A percentile compares a stretch with the other conserved stretches of the same genome.
Conservation (phyloP, 2,797 vertebrate genomes). For the Protonibea diacanthus region DNA sequence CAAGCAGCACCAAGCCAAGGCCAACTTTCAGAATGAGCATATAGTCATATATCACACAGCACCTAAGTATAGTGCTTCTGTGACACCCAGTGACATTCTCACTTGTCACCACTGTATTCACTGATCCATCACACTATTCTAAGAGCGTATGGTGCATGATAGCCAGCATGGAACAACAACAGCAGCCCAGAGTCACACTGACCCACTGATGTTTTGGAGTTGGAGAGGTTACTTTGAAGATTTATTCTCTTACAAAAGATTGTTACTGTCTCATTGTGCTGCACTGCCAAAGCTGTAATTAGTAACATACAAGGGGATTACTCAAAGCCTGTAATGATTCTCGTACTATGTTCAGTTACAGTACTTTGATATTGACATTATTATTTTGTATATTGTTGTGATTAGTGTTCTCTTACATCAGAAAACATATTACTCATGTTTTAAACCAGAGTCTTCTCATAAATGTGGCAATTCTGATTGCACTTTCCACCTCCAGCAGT, state of each 20-base stretch:
- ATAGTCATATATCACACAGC: conserved; percentile 31
- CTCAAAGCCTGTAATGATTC: background rate
- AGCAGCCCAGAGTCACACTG: conserved; percentile 38
- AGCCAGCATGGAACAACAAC: conserved; percentile 23
- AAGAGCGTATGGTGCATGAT: conserved; percentile 38
- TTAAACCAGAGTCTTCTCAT: background rate
- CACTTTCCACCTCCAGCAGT: background rate
- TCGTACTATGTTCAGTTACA: background rate
- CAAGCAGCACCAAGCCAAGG: background rate
- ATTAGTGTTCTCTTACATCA: background rate
- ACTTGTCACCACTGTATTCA: conserved; percentile 60
- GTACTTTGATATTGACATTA: background rate
- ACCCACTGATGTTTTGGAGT: conserved; percentile 36
- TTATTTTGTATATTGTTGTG: background rate
- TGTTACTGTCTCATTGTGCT: background rate
- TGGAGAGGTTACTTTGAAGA: conserved; percentile 6
- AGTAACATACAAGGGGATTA: background rate
- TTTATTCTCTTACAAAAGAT: conserved; percentile 2
- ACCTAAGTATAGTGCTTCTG: conserved; percentile 59
- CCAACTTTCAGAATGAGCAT: conserved; percentile 8
- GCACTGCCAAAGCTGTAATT: background rate
- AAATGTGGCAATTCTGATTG: background rate
- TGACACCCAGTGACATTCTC: conserved; percentile 56
- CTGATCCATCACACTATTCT: conserved; percentile 68
- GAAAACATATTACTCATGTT: background rate